These are phyloP conservation scores for Lepidurus packardi DNA, from an alignment of 1,140 invertebrate species.

Conservation along the genomic window DNA sequence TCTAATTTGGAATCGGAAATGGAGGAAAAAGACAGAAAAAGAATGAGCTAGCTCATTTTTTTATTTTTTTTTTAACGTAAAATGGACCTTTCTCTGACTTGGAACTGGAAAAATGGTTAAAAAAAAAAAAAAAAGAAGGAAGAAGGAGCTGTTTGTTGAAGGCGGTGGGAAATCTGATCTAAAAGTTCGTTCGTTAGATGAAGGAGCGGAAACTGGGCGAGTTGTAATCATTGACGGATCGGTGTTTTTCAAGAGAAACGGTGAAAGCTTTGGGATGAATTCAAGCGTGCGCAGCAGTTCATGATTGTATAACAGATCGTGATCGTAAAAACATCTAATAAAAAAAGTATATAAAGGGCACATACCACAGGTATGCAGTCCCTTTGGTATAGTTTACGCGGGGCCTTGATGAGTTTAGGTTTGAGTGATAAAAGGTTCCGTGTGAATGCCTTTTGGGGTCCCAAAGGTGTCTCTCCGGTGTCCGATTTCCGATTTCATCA, in stretches of 20 bases:
- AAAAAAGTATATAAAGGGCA: not conserved
- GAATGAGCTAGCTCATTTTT: too few relatives aligned
- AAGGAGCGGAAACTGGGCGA: not conserved
- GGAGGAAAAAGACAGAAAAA: too few relatives aligned
- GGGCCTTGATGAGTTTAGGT: not conserved
- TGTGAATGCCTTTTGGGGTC: not conserved
- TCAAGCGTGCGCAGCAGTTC: not conserved
- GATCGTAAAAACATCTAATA: not conserved
- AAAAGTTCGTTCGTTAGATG: not conserved
- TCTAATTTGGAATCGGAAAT: too few relatives aligned
- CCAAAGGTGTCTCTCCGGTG: not conserved
- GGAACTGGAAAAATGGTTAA: too few relatives aligned
- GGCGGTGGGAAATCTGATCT: too few relatives aligned
- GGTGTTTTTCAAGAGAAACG: not conserved
- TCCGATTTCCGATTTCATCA: too few relatives aligned
- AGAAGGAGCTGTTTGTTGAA: too few relatives aligned
- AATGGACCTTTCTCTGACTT: too few relatives aligned
- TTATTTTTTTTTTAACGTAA: too few relatives aligned
- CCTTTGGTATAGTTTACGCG: not conserved
- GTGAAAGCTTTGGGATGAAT: not conserved
- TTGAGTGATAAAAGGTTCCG: not conserved
- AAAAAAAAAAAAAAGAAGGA: too few relatives aligned
- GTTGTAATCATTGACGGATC: not conserved
- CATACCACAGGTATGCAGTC: not conserved
- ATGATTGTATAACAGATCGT: not conserved